These are phyloP conservation scores for Eriocheir sinensis DNA, from an alignment of 1,140 invertebrate genomes.

Conservation along the genomic window DNA sequence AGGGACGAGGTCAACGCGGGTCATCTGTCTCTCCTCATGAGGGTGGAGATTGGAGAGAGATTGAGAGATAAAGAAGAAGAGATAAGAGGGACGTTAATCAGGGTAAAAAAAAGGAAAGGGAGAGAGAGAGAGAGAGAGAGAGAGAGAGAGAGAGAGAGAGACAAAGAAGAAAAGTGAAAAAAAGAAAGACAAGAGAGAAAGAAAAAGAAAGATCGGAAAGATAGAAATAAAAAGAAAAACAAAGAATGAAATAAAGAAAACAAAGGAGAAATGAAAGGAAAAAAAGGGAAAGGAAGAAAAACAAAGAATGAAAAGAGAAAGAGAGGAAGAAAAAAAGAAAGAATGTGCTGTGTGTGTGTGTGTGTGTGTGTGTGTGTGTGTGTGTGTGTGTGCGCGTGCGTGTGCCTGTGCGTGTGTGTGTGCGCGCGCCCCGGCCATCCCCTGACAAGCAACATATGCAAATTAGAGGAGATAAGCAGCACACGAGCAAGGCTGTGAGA, in stretches of 20 bases:
- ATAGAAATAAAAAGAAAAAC: not conserved
- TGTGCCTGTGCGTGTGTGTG: not conserved
- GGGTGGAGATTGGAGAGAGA: not conserved
- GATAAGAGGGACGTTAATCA: not conserved
- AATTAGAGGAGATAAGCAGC: no score
- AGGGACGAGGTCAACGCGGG: not conserved
- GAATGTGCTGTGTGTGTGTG: not conserved
- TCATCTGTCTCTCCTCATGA: no score
- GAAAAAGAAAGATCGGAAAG: not conserved
- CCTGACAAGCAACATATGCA: no score
- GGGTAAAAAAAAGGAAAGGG: not conserved
- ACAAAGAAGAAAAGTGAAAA: not conserved
- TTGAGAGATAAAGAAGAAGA: not conserved
- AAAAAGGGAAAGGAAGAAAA: not conserved
- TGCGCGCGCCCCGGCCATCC: no score
- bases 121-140: not conserved
- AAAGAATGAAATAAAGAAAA: not conserved
- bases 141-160: not conserved
- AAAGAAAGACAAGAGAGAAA: not conserved
- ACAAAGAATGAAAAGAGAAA: not conserved
- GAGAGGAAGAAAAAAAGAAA: not conserved
- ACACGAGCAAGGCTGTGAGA: no score
- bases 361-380: constrained; percentile 33
- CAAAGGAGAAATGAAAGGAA: not conserved
- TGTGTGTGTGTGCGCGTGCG: not conserved